Evolutionary conservation across 2,888 invertebrate genomes (phyloP).

Genomic region (Caradrina kadenii): DNA sequence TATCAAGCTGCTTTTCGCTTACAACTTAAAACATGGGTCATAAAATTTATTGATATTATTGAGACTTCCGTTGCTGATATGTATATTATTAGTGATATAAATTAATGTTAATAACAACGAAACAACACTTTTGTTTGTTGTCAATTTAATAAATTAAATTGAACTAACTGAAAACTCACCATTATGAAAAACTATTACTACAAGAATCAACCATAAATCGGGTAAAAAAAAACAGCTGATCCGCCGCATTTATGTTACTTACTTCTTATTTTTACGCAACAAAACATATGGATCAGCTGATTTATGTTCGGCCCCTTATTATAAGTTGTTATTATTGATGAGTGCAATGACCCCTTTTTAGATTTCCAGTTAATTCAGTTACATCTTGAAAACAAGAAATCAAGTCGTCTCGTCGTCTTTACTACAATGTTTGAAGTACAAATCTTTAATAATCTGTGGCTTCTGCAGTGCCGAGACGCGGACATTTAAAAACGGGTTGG

Average conservation of each 20-base stretch:
- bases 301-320: too few relatives aligned
- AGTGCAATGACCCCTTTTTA: too few relatives aligned
- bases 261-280: too few relatives aligned
- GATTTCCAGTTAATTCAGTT: too few relatives aligned
- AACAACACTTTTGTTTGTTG: not conserved
- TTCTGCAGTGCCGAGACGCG: not conserved
- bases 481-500: not conserved
- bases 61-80: constrained; percentile 47
- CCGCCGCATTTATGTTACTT: too few relatives aligned
- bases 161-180: too few relatives aligned
- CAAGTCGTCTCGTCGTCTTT: not conserved
- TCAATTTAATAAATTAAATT: not conserved
- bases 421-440: not conserved
- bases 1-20: constrained; percentile 46
- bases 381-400: too few relatives aligned
- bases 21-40: constrained; percentile 28
- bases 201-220: too few relatives aligned
- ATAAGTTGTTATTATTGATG: too few relatives aligned
- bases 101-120: constrained; percentile 4
- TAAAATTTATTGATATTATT: constrained; percentile 55
- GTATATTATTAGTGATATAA: not conserved
- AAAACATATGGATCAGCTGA: too few relatives aligned
- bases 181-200: too few relatives aligned
- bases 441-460: not conserved
- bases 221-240: too few relatives aligned